Percentiles rank a stretch among this genome's conserved stretches.
Conservation (phyloP, 2,888 invertebrate genomes). For the Drosophila quinaria region DNA sequence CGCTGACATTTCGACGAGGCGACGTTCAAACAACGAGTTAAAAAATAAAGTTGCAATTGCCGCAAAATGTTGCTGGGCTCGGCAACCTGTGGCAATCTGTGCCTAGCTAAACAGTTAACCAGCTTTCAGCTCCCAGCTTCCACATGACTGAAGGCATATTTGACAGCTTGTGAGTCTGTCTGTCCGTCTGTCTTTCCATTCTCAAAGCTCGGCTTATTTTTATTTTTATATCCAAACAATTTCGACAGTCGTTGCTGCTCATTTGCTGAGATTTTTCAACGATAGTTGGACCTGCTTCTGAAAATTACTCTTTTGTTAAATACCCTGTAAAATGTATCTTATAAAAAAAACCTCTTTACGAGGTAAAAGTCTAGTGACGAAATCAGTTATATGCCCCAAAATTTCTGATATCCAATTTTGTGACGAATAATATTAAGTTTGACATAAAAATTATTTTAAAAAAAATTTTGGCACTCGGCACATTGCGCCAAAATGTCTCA, state of each 20-base stretch:
- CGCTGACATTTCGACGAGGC: constrained; percentile 75
- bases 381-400: no score
- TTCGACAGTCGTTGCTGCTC: constrained; percentile 74
- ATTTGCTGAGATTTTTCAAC: constrained; percentile 63
- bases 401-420: no score
- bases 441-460: no score
- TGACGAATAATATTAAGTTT: no score
- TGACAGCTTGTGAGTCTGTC: constrained; percentile 46
- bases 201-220: constrained; percentile 52
- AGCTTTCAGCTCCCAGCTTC: constrained; percentile 57
- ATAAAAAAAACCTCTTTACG: no score
- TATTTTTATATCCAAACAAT: constrained; percentile 72
- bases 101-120: constrained; percentile 30
- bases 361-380: no score
- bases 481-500: no score
- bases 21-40: constrained; percentile 41
- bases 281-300: constrained; percentile 2
- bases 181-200: constrained; percentile 18
- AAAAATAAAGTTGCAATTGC: constrained; percentile 80
- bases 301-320: background rate
- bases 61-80: constrained; percentile 74
- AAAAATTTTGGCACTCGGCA: no score
- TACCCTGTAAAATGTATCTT: constrained; percentile 40
- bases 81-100: constrained; percentile 57
- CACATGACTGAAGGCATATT: constrained; percentile 69